Conservation (phyloP, 1,140 invertebrate species). For the Caenorhabditis briggsae region DNA sequence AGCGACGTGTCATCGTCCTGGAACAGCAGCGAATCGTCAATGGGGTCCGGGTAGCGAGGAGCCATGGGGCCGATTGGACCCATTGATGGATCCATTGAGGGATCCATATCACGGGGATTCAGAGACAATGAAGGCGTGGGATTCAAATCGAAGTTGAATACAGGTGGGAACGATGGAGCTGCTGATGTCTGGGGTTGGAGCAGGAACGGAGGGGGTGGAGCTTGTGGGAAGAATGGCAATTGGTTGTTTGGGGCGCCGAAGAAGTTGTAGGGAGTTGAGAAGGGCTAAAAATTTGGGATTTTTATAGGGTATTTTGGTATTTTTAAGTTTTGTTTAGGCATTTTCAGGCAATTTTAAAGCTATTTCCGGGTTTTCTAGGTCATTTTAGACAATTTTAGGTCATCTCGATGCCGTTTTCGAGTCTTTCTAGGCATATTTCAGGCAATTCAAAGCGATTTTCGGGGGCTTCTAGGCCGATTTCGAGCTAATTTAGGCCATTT, state of each 20-base stretch:
- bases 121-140: background rate
- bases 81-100: background rate
- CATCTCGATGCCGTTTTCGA: no score
- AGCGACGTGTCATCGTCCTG: constrained; percentile 21
- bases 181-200: background rate
- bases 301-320: no score
- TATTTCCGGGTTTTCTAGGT: no score
- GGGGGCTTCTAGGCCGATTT: background rate
- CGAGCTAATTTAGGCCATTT: background rate
- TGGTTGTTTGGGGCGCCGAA: background rate
- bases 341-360: no score
- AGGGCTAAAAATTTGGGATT: background rate
- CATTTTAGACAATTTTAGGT: no score
- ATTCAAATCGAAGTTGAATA: background rate
- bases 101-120: no score
- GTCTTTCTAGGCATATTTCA: no score
- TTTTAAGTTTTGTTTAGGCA: no score
- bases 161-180: background rate
- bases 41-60: constrained; percentile 20
- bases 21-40: background rate
- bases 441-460: no score
- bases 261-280: background rate
- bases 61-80: constrained; percentile 17
- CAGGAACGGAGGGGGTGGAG: background rate
- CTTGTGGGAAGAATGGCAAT: background rate